Evolutionary conservation across 2,113 vertebrate species (phyloP), one percentile per base, ranked within the genome.

Genomic region (Chaetura pelagica): DNA sequence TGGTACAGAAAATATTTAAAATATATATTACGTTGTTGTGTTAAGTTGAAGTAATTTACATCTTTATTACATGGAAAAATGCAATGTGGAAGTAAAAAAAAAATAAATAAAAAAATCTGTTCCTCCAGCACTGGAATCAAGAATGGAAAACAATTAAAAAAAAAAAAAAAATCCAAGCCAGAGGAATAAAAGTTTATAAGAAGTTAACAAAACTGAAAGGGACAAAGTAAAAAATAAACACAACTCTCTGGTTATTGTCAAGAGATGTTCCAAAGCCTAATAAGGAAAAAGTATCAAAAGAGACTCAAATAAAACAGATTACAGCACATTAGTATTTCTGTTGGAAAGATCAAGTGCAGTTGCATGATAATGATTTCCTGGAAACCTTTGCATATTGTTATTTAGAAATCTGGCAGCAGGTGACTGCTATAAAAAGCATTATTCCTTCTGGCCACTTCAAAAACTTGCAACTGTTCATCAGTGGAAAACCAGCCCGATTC

Each of bases 281-380:
- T 74, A 95, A 95, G 96, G 96, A 86, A 62, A 92, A 96, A 95
- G 42, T 80, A 94, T 94, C 95, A 91, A 69, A 93, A 93, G 79
- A 87, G 58, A 64, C 87, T 86, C 42, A 88, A 87, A 87, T 93
- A 95, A 96, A 96, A 84, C 71, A 79, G 67, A 75, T 51, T 42
- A 63, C 38, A 77, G 67, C 54, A 78, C 48, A 72, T 62, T 34
- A 69, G 51, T 67, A 54, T 92, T 97, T 95, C 61, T 89, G 75
- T 80, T 94, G 85, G 80, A 93, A 92, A 81, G 80, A 80, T 19
- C 40, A 81, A 82, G 74, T 35, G 48, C 76, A 82, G 38, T 52
- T 80, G 55, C n/a, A 52, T 68, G 62, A 12, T 69, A 91, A 91
- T 79, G 61, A 80, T 87, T 96, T 93, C 76, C 48, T 86, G 86